Evolutionary conservation across 1,140 invertebrate species (phyloP).

Genomic region (Drosophila triauraria): DNA sequence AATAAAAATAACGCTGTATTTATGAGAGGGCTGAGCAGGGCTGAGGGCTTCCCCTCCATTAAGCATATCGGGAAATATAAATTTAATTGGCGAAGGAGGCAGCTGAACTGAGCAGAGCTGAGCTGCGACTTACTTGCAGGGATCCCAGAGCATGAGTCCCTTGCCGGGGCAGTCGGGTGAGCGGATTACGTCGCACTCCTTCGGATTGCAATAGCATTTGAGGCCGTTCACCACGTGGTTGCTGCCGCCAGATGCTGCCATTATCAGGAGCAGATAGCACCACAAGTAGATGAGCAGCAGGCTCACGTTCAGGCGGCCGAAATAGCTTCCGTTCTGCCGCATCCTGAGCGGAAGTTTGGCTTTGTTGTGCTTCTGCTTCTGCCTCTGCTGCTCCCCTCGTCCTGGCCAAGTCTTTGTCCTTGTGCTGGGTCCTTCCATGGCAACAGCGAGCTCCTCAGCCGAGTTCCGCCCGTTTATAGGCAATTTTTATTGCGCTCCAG

Average conservation of each 20-base stretch:
- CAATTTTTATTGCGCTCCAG: slow-evolving; percentile 75
- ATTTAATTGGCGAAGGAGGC: slow-evolving; percentile 19
- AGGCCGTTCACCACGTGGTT: slow-evolving; percentile 81
- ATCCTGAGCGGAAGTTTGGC: slow-evolving; percentile 75
- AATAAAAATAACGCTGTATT: slow-evolving; percentile 42
- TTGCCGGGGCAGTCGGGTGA: slow-evolving; percentile 86
- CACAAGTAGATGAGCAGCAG: slow-evolving; percentile 83
- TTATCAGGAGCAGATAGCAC: slow-evolving; percentile 81
- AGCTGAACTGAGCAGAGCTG: neutral
- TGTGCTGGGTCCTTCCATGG: slow-evolving; percentile 42
- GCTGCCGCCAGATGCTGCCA: slow-evolving; percentile 80
- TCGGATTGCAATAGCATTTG: slow-evolving; percentile 86
- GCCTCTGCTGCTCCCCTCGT: slow-evolving; percentile 11
- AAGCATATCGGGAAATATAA: slow-evolving; percentile 20
- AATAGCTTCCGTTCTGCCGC: slow-evolving; percentile 79
- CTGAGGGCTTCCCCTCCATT: neutral
- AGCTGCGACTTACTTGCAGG: slow-evolving; percentile 86
- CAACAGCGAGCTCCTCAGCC: neutral
- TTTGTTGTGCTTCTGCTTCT: slow-evolving; percentile 59
- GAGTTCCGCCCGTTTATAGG: slow-evolving; percentile 77
- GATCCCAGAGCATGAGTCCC: slow-evolving; percentile 86
- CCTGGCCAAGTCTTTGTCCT: slow-evolving; percentile 17
- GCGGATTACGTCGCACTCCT: slow-evolving; percentile 86
- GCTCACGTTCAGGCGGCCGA: slow-evolving; percentile 79
- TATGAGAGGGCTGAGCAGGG: neutral